These are phyloP conservation scores for Itoplectis maculator DNA, from an alignment of 2,888 invertebrate genomes.

Conservation along the genomic window DNA sequence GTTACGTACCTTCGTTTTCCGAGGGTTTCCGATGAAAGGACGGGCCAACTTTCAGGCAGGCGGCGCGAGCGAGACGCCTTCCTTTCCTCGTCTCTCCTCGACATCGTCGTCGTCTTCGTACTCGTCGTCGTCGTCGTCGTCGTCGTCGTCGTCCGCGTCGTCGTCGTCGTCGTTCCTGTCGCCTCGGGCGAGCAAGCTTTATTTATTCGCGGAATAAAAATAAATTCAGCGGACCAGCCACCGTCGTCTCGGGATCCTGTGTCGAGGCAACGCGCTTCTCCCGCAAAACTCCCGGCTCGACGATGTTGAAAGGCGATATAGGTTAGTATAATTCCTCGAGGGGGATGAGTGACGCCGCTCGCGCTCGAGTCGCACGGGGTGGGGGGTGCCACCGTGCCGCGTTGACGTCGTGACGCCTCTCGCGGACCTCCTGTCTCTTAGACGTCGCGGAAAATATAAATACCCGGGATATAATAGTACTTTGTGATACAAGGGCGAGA, in stretches of 20 bases:
- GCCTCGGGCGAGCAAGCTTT: constrained; percentile 64
- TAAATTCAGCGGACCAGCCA: constrained; percentile 67
- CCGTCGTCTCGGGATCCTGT: constrained; percentile 47
- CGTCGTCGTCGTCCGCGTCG: no score
- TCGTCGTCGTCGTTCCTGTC: constrained; percentile 53
- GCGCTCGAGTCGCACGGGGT: constrained; percentile 14
- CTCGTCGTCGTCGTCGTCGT: constrained; percentile 63
- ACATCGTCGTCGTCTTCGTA: constrained; percentile 33
- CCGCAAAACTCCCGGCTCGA: constrained; percentile 23
- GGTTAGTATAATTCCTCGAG: constrained; percentile 71
- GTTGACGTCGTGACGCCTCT: constrained; percentile 59
- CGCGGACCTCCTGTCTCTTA: constrained; percentile 17
- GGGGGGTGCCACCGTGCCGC: constrained; percentile 45
- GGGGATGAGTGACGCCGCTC: constrained; percentile 27
- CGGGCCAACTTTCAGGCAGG: constrained; percentile 48
- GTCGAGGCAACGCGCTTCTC: constrained; percentile 33
- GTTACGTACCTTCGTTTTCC: constrained; percentile 49
- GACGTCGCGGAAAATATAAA: constrained; percentile 24
- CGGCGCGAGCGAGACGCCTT: constrained; percentile 51
- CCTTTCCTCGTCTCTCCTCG: constrained; percentile 47
- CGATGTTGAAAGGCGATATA: constrained; percentile 69
- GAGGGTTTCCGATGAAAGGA: constrained; percentile 45
- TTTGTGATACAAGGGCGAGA: no score
- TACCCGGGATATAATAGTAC: not conserved
- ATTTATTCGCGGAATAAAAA: constrained; percentile 71